Percentiles rank a stretch among this genome's conserved stretches.
phyloP scores from a whole-genome alignment of 2,888 invertebrate genomes.

The Lutraria lutraria region DNA sequence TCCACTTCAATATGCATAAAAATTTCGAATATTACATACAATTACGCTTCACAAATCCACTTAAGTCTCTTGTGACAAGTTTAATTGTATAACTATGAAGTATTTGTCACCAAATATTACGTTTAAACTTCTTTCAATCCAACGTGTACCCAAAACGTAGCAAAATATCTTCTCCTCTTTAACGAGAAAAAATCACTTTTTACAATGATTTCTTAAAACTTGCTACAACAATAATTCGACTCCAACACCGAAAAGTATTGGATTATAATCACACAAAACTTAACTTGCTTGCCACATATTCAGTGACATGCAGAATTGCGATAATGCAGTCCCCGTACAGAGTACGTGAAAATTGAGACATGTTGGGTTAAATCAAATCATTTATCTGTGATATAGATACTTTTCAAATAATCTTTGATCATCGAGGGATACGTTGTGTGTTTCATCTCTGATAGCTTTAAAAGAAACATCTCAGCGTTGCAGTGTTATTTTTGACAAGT shows the following conservation, averaged over 20 bases:
- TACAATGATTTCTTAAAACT: neutral
- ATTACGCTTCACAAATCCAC: conserved; percentile 40
- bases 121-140: neutral
- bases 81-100: conserved; percentile 3
- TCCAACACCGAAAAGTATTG: neutral
- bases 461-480: conserved; percentile 23
- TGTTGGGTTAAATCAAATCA: conserved; percentile 34
- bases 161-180: neutral
- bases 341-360: conserved; percentile 27
- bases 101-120: conserved; percentile 2
- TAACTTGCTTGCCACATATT: neutral
- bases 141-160: neutral
- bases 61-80: neutral
- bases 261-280: neutral
- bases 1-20: conserved; percentile 46
- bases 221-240: neutral
- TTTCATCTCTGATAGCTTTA: conserved; percentile 22
- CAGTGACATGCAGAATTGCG: neutral
- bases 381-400: conserved; percentile 42
- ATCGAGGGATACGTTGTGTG: conserved; percentile 4
- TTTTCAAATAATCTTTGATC: conserved; percentile 35
- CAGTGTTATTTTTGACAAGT: conserved; percentile 21
- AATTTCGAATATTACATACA: conserved; percentile 33
- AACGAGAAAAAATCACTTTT: neutral
- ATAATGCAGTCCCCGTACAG: conserved; percentile 11